Base-by-base conservation (phyloP, 2,888 invertebrate species). In the Galerucella pusilla region DNA sequence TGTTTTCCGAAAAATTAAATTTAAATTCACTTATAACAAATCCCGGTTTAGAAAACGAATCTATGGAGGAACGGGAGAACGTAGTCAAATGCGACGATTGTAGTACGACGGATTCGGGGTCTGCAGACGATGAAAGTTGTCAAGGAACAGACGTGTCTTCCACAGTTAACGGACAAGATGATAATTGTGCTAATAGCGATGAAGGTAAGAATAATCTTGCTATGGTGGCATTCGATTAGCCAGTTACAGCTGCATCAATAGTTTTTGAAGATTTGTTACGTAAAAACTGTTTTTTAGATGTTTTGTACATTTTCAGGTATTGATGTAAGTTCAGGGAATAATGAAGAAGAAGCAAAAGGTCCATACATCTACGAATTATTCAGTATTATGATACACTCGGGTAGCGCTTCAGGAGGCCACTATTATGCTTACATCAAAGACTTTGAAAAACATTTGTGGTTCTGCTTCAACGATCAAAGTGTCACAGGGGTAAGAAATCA, bases 351-450 rank as follows among this genome's bases (percentile, higher is more conserved):
- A 77, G 90, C 90, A 79, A 87, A 86, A 83, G 94, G 94, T 2
- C 94, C 94, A 0, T 94, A 93, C 86, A 88, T 92, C 64, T 97
- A 97, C 86, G 96, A 97, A 86, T 88, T 97, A 52, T 97, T 96
- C 86, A 95, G 96, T 20, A 95, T 97, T 79, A 96, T 97, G 95
- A 94, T 97, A 74, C 97, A 97, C 88, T 94, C 95, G 35, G 97
- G 97, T 12, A 96, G 94, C 87, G 96, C 96, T 0, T 93, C 94
- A 20, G 96, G 96, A 35, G 97, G 97, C 1, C 97, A 97, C 88
- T 97, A 97, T 87, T 97, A 95, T 87, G 96, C 96, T 1, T 96
- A 96, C 84, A 95, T 97, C 76, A 96, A 95, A 90, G 95, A 94
- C 83, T 93, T 94, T 80, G 90, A 90, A 76, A 92, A 90, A 71